Evolutionary conservation across 2,888 invertebrate species (phyloP).

Genomic region (Eulithis prunata): DNA sequence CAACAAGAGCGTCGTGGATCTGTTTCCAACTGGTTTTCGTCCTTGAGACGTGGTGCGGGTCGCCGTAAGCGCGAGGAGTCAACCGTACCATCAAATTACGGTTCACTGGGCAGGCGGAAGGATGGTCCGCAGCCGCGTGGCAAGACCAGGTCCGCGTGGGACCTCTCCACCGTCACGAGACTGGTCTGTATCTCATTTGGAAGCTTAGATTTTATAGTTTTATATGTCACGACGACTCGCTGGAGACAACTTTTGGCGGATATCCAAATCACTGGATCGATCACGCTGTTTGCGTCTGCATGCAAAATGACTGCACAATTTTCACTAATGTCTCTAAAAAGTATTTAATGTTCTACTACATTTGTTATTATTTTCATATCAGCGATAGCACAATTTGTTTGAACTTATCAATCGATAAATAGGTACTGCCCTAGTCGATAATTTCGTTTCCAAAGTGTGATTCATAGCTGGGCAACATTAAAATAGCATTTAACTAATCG

Average conservation of each 20-base stretch:
- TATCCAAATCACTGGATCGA: slow-evolving; percentile 79
- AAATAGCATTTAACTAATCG: background rate
- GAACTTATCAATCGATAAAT: slow-evolving; percentile 11
- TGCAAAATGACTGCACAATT: slow-evolving; percentile 65
- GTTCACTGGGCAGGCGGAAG: slow-evolving; percentile 80
- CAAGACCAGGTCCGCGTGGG: slow-evolving; percentile 85
- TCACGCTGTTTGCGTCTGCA: slow-evolving; percentile 67
- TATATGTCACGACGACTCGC: slow-evolving; percentile 51
- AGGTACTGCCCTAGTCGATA: slow-evolving; percentile 11
- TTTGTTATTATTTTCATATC: slow-evolving; percentile 15
- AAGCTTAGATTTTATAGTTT: slow-evolving; percentile 41
- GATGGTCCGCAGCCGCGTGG: slow-evolving; percentile 74
- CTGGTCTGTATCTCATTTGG: slow-evolving; percentile 79
- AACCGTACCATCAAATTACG: slow-evolving; percentile 74
- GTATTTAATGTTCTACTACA: background rate
- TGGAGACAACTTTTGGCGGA: slow-evolving; percentile 73
- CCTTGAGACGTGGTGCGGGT: slow-evolving; percentile 86
- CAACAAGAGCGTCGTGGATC: slow-evolving; percentile 86
- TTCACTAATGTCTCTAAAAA: slow-evolving; percentile 34
- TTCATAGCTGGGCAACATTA: slow-evolving; percentile 6
- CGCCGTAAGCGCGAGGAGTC: slow-evolving; percentile 76
- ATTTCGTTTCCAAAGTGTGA: slow-evolving; percentile 18
- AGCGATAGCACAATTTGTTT: slow-evolving; percentile 19
- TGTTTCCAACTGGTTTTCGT: slow-evolving; percentile 92
- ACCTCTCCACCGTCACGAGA: slow-evolving; percentile 83